phyloP scores from a whole-genome alignment of 2,113 vertebrate species.

The Elanus axillaris region DNA sequence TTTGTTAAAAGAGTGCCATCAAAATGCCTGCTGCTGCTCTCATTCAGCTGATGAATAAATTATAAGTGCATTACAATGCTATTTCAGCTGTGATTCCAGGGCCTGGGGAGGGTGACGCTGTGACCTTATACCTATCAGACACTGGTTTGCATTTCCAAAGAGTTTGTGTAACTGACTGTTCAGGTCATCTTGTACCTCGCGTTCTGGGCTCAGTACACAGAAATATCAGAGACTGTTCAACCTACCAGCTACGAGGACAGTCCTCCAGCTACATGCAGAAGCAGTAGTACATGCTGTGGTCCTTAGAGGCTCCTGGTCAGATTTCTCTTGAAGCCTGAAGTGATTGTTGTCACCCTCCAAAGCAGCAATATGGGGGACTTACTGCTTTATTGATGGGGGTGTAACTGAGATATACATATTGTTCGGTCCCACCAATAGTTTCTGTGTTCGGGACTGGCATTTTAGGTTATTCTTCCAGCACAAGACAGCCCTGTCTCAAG shows the following conservation, averaged over 20 bases:
- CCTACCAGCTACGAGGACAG: background rate
- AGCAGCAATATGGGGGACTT: background rate
- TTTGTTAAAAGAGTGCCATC: background rate
- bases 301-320: background rate
- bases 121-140: conserved; percentile 18
- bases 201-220: background rate
- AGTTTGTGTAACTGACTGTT: background rate
- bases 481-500: background rate
- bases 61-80: conserved; percentile 32
- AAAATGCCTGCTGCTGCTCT: conserved; percentile 11
- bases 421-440: background rate
- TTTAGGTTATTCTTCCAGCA: background rate
- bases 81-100: conserved; percentile 51
- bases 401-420: background rate
- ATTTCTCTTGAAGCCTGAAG: background rate
- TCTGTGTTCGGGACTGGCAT: background rate
- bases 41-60: conserved; percentile 53
- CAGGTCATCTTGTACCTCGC: background rate
- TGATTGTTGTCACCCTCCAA: background rate
- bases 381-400: background rate
- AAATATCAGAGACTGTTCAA: background rate
- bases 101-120: background rate
- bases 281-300: background rate
- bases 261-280: background rate
- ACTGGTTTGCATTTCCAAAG: conserved; percentile 40